Conservation (phyloP, 2,113 vertebrate genomes). For the Coregonus clupeaformis region DNA sequence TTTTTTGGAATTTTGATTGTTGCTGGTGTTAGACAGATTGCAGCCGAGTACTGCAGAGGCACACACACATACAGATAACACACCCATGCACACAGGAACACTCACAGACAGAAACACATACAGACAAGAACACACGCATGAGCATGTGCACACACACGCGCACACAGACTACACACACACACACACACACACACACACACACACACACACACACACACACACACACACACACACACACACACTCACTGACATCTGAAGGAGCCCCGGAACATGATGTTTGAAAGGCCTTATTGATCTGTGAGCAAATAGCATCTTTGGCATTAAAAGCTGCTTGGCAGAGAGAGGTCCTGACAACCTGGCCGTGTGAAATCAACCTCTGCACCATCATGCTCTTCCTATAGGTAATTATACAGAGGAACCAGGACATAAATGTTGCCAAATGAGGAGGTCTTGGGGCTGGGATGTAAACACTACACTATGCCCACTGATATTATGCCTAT, state of each 20-base stretch:
- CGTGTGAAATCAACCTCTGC: neutral
- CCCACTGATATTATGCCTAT: too few relatives aligned
- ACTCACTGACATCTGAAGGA: conserved; percentile 10
- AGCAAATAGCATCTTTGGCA: conserved; percentile 32
- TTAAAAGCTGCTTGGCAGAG: conserved; percentile 18
- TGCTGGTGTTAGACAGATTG: neutral
- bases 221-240: neutral
- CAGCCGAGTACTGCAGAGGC: neutral
- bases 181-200: neutral
- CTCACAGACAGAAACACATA: neutral
- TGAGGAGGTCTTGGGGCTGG: too few relatives aligned
- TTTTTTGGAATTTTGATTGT: conserved; percentile 8
- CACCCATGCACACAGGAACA: conserved; percentile 6
- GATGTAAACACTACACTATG: too few relatives aligned
- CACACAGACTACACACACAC: too few relatives aligned
- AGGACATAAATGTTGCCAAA: too few relatives aligned
- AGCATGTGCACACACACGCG: too few relatives aligned
- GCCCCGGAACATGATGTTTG: neutral
- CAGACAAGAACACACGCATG: neutral
- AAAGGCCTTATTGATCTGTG: conserved; percentile 27
- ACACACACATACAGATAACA: conserved; percentile 2
- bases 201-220: too few relatives aligned
- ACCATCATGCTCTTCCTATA: neutral
- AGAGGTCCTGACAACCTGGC: conserved; percentile 16
- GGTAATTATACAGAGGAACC: too few relatives aligned